Evolutionary conservation across 2,888 invertebrate species (phyloP), one percentile per base, ranked within the genome.

Genomic region (Alviniconcha strummeri): DNA sequence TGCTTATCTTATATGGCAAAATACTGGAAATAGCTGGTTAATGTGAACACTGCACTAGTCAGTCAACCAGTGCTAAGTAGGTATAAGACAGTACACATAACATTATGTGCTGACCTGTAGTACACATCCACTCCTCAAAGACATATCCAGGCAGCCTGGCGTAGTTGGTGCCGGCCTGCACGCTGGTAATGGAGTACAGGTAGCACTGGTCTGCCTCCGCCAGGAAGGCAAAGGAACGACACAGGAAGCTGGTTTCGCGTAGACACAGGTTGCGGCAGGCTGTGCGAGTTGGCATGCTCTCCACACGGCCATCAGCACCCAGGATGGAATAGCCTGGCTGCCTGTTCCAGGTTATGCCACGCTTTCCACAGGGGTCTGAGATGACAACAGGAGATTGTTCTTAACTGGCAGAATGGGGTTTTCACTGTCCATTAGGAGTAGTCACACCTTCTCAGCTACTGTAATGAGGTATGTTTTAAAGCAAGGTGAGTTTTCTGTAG

Each of bases 281-380:
- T 8, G 83, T 85, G 17, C 84, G 81, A 3, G 85, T 83, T 6
- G 85, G 77, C 6, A 84, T 81, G 6, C 79, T 74, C 17, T 84
- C 81, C 9, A 81, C 80, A 52, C 84, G 84, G 15, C 85, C 83
- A 0, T 60, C 75, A 9, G 85, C 54, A 3, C 86, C 84, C 9
- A 85, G 55, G 36, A 89, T 82, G 15, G 89, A 85, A 76, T 84
- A 88, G 5, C 90, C 90, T 13, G 88, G 86, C 52, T 79, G 74
- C 52, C 85, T 83, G 0, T 5, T 77, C 87, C 87, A 88, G 1
- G 76, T 83, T 36, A 88, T 69, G 3, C 88, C 87, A 71, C 85
- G 84, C 57, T 88, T 88, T 17, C 85, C 85, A 81, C 90, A 89
- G n/a, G 89, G 90, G 84, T 88, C 90, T 90, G 83, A 54, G 11